phyloP scores from a whole-genome alignment of 2,888 invertebrate genomes.

The Hirudinaria manillensis region DNA sequence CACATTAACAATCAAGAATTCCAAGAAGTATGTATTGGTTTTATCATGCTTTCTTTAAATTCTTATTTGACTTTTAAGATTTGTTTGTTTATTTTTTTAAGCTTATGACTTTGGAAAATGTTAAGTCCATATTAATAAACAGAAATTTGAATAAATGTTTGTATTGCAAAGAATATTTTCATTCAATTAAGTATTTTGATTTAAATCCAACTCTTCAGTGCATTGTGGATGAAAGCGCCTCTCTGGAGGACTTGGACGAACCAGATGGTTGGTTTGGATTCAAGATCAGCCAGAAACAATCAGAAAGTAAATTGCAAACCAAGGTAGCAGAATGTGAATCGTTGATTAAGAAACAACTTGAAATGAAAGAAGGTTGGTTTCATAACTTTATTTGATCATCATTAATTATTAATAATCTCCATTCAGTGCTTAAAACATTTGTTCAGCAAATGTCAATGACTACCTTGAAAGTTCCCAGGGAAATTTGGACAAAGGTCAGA shows the following conservation, averaged over 20 bases:
- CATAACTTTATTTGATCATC: neutral
- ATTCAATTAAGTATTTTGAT: too few species aligned
- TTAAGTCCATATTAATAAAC: too few species aligned
- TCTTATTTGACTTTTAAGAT: too few species aligned
- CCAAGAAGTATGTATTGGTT: too few species aligned
- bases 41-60: too few species aligned
- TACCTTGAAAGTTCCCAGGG: neutral
- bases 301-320: neutral
- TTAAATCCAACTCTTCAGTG: neutral
- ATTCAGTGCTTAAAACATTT: neutral
- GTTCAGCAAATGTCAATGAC: constrained; percentile 4
- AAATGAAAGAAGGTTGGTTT: constrained; percentile 11
- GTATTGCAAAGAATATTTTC: neutral
- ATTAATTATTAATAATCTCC: neutral
- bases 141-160: too few species aligned
- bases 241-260: constrained; percentile 1
- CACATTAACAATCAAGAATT: too few species aligned
- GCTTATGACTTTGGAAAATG: too few species aligned
- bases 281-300: neutral
- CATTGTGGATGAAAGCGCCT: neutral
- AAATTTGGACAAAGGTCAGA: constrained; percentile 12
- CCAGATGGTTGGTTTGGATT: neutral
- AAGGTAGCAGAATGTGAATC: constrained; percentile 11
- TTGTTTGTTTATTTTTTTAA: too few species aligned
- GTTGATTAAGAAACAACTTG: neutral